Percentiles rank a stretch among this genome's conserved stretches.
phyloP scores from a whole-genome alignment of 23 tunicate species.

The Clavelina lepadiformis region DNA sequence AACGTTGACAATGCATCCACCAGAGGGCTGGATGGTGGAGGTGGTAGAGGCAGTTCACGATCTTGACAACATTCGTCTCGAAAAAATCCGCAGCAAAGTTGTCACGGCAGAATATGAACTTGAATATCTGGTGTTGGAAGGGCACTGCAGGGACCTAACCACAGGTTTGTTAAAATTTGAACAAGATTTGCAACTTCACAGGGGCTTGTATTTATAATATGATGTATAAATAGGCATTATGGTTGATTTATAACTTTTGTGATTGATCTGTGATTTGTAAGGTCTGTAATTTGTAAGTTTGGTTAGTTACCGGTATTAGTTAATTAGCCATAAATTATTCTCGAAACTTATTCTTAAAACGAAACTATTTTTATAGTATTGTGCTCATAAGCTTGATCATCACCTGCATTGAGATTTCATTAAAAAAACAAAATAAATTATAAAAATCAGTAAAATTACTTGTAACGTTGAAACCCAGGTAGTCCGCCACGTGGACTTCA shows the following conservation, averaged over 20 bases:
- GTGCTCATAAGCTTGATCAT: too few species aligned
- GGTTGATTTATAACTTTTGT: too few species aligned
- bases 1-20: conserved; percentile 84
- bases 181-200: not conserved
- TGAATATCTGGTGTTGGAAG: conserved; percentile 91
- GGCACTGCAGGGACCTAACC: conserved; percentile 83
- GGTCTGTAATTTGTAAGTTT: too few species aligned
- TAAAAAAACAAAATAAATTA: not conserved
- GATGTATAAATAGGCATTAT: too few species aligned
- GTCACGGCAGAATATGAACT: conserved; percentile 83
- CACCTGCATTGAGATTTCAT: too few species aligned
- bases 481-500: conserved; percentile 93
- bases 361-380: too few species aligned
- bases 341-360: too few species aligned
- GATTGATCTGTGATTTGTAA: too few species aligned
- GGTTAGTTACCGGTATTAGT: too few species aligned
- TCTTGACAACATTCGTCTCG: conserved; percentile 88
- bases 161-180: conserved; percentile 34
- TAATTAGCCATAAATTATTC: too few species aligned
- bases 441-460: not conserved
- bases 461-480: conserved; percentile 20
- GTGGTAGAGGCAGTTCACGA: conserved; percentile 80
- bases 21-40: conserved; percentile 99
- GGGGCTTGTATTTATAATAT: too few species aligned
- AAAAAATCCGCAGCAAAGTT: conserved; percentile 37